These are phyloP conservation scores for Hippocampus barbouri DNA, from an alignment of 2,113 vertebrate genomes.

Conservation along the genomic window DNA sequence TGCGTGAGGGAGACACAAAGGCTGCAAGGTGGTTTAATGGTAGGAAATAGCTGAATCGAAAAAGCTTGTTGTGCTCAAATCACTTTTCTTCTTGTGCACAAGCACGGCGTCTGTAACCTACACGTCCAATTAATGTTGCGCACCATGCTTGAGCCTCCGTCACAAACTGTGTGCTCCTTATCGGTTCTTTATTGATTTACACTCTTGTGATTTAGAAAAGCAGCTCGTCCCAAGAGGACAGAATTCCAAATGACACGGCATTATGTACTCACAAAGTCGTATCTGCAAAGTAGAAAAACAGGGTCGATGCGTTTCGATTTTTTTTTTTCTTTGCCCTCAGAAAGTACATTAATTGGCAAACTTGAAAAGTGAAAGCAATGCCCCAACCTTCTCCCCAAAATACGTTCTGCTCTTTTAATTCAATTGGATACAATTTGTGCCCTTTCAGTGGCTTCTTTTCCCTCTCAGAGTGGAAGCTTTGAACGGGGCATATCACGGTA, in stretches of 20 bases:
- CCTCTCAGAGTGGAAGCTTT: constrained; percentile 25
- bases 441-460: constrained; percentile 25
- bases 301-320: background rate
- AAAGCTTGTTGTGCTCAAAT: background rate
- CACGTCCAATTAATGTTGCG: constrained; percentile 25
- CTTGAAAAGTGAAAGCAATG: background rate
- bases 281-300: background rate
- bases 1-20: constrained; percentile 10
- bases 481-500: constrained; percentile 33
- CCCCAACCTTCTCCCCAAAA: background rate
- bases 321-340: background rate
- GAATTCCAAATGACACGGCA: constrained; percentile 19
- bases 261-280: constrained; percentile 21
- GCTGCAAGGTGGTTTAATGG: background rate
- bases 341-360: background rate
- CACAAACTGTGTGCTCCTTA: constrained; percentile 20
- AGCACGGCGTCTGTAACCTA: constrained; percentile 5
- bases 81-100: constrained; percentile 3
- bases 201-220: constrained; percentile 22
- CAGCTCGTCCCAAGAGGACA: constrained; percentile 21
- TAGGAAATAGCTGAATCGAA: background rate
- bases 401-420: constrained; percentile 25
- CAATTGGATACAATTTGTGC: constrained; percentile 35
- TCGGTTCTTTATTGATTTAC: constrained; percentile 45
- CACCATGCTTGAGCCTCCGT: constrained; percentile 9